Percentiles rank a stretch among this genome's conserved stretches.
Conservation (phyloP, 2,797 vertebrate genomes). For the Pseudomugil tenellus region DNA sequence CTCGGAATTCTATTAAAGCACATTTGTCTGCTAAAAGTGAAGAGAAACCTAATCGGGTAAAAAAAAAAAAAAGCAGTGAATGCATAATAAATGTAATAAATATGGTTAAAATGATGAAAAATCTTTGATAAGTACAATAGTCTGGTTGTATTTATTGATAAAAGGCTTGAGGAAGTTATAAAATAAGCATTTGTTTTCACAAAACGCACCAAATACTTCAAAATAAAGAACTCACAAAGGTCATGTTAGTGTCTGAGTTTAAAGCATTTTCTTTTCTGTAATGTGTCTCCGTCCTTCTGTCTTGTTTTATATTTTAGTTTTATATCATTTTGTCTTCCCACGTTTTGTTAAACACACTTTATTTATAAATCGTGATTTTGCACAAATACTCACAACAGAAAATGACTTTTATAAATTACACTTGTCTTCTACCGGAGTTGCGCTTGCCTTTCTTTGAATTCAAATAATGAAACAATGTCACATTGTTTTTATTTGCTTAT, state of each 20-base stretch:
- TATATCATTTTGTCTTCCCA: conserved; percentile 16
- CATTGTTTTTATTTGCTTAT: not conserved
- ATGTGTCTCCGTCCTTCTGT: conserved; percentile 28
- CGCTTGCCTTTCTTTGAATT: not conserved
- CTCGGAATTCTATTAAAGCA: not conserved
- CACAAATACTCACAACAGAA: not conserved
- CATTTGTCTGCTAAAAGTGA: too few species aligned
- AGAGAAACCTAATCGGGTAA: too few species aligned
- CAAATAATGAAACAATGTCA: not conserved
- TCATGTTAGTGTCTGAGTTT: conserved; percentile 83
- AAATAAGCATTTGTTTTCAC: not conserved
- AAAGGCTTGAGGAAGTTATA: not conserved
- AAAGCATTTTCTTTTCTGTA: conserved; percentile 82
- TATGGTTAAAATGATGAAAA: too few species aligned
- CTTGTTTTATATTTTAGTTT: conserved; percentile 27
- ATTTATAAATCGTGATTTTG: conserved; percentile 1
- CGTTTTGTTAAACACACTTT: conserved; percentile 1
- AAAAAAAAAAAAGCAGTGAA: too few species aligned
- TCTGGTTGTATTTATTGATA: not conserved
- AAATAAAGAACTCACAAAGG: conserved; percentile 17
- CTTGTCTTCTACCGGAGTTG: not conserved
- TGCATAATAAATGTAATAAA: too few species aligned
- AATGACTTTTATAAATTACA: not conserved
- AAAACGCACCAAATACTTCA: not conserved
- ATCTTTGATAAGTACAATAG: not conserved